phyloP scores from a whole-genome alignment of 2,888 invertebrate genomes.

The Dilophus febrilis region DNA sequence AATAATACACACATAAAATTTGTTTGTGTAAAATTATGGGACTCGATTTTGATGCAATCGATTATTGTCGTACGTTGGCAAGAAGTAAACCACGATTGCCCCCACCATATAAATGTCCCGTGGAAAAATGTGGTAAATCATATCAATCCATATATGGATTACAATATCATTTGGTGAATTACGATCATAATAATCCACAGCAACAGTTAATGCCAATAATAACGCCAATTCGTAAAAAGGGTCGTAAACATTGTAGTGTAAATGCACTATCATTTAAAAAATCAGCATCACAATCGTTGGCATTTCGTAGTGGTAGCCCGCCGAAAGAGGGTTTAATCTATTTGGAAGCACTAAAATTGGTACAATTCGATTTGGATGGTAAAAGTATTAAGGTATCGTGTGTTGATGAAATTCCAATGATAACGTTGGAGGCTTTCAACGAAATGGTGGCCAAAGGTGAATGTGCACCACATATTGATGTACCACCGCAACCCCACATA shows the following conservation, averaged over 20 bases:
- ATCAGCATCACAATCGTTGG: slow-evolving; percentile 22
- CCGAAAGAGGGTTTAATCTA: slow-evolving; percentile 59
- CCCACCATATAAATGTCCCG: slow-evolving; percentile 75
- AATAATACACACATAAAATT: too few species aligned
- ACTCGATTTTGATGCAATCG: slow-evolving; percentile 70
- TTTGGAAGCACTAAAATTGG: slow-evolving; percentile 69
- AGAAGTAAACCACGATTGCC: too few species aligned
- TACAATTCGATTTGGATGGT: slow-evolving; percentile 75
- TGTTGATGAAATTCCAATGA: slow-evolving; percentile 48
- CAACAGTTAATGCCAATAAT: slow-evolving; percentile 43
- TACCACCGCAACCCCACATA: slow-evolving; percentile 28
- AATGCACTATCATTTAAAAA: slow-evolving; percentile 31
- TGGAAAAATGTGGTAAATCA: slow-evolving; percentile 66
- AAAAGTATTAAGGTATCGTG: slow-evolving; percentile 48
- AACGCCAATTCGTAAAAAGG: slow-evolving; percentile 45
- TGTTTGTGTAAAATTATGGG: slow-evolving; percentile 47
- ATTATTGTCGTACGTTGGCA: slow-evolving; percentile 71
- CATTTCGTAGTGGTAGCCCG: slow-evolving; percentile 29
- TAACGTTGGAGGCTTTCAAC: slow-evolving; percentile 46
- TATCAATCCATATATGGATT: slow-evolving; percentile 77
- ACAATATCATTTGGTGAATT: slow-evolving; percentile 71
- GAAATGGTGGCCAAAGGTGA: slow-evolving; percentile 23
- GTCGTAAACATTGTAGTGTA: slow-evolving; percentile 36
- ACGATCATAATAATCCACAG: slow-evolving; percentile 69
- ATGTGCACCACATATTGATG: slow-evolving; percentile 23